Evolutionary conservation across 2,888 invertebrate genomes (phyloP).

Genomic region (Lingula anatina): DNA sequence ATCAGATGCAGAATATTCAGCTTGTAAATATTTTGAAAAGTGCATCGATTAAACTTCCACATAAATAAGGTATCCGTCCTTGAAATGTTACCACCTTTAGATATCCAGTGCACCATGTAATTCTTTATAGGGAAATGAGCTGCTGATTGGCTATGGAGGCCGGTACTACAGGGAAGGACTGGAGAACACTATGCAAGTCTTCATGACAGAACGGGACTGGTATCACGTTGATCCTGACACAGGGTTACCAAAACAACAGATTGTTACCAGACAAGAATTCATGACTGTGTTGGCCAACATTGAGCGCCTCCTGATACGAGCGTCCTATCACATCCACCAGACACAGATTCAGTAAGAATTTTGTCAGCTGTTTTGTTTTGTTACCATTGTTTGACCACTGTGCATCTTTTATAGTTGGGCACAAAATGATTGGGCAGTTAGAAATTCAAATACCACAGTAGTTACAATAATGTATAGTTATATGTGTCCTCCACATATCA

Average conservation of each 20-base stretch:
- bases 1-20: too few relatives aligned
- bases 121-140: conserved; percentile 59
- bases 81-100: conserved; percentile 60
- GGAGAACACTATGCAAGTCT: conserved; percentile 59
- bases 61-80: too few relatives aligned
- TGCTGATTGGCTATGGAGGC: conserved; percentile 65
- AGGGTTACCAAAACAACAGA: conserved; percentile 22
- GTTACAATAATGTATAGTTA: too few relatives aligned
- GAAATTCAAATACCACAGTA: too few relatives aligned
- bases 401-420: too few relatives aligned
- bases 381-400: too few relatives aligned
- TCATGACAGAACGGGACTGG: conserved; percentile 66
- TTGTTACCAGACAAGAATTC: conserved; percentile 61
- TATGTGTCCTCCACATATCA: background rate
- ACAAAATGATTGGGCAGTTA: too few relatives aligned
- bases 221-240: conserved; percentile 55
- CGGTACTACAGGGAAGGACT: conserved; percentile 27
- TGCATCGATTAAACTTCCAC: too few relatives aligned
- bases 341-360: conserved; percentile 44
- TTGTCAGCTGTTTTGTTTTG: too few relatives aligned
- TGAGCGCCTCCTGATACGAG: conserved; percentile 74
- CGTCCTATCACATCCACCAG: conserved; percentile 89
- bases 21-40: too few relatives aligned
- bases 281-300: conserved; percentile 75
- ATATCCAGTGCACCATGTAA: conserved; percentile 55